Evolutionary conservation across 2,888 invertebrate genomes (phyloP).

Genomic region (Pammene aurita): DNA sequence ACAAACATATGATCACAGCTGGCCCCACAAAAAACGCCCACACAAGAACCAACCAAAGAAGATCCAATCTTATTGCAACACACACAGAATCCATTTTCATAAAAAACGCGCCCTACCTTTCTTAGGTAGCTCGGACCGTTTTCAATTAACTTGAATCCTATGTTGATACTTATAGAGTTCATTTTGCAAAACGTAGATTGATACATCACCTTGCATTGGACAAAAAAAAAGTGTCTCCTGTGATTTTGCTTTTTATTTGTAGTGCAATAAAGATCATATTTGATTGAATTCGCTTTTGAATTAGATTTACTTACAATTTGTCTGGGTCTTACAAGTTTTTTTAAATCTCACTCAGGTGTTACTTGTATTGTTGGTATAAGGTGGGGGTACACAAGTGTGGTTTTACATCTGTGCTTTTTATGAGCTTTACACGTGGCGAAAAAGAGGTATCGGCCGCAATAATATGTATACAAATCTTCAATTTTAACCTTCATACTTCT

Average conservation of each 20-base stretch:
- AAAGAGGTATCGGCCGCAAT: background rate
- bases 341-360: slow-evolving; percentile 34
- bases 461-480: background rate
- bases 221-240: background rate
- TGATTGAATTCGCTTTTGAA: background rate
- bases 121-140: background rate
- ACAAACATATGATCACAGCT: slow-evolving; percentile 75
- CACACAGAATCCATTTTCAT: slow-evolving; percentile 49
- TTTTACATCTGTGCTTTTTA: slow-evolving; percentile 9
- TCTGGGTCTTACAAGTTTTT: background rate
- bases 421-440: background rate
- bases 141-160: slow-evolving; percentile 9
- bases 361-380: slow-evolving; percentile 6
- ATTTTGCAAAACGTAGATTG: background rate
- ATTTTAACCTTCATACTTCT: no score
- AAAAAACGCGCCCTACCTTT: background rate
- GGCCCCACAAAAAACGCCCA: slow-evolving; percentile 50
- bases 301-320: background rate
- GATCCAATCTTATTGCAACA: slow-evolving; percentile 35
- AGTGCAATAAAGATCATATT: background rate
- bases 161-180: background rate
- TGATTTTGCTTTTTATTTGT: background rate
- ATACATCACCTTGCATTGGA: slow-evolving; percentile 15
- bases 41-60: slow-evolving; percentile 43
- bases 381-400: slow-evolving; percentile 21